Conservation (phyloP, 2,113 vertebrate genomes). For the Nycticorax nycticorax region DNA sequence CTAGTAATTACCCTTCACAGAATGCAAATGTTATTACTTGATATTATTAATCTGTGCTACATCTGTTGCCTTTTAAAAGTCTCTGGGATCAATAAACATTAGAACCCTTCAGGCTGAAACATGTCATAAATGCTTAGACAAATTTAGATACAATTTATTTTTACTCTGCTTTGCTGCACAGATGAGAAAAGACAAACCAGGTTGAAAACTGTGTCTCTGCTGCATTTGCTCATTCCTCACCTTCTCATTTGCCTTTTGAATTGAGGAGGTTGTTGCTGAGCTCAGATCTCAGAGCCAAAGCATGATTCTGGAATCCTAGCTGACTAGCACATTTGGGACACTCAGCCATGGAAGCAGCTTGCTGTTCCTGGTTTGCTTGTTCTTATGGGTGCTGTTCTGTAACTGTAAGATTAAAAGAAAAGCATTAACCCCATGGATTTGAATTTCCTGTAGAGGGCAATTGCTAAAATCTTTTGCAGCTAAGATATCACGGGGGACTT, state of each 20-base stretch:
- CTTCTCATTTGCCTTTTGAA: background rate
- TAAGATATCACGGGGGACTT: background rate
- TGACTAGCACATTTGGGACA: background rate
- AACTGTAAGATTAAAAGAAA: background rate
- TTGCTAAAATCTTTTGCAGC: background rate
- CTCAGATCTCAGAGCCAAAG: background rate
- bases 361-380: background rate
- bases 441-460: background rate
- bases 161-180: constrained; percentile 70
- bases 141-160: constrained; percentile 81
- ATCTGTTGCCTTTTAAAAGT: constrained; percentile 65
- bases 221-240: background rate
- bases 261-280: fast-evolving
- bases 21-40: constrained; percentile 73
- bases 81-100: constrained; percentile 66
- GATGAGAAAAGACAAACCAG: background rate
- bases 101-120: constrained; percentile 59
- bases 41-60: constrained; percentile 53
- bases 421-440: background rate
- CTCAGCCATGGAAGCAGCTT: background rate
- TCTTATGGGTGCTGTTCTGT: background rate
- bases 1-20: constrained; percentile 66
- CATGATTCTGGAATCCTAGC: background rate
- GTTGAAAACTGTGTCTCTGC: background rate
- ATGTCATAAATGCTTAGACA: constrained; percentile 75